Percentiles rank a stretch among this genome's conserved stretches.
phyloP scores from a whole-genome alignment of 92 coral and sea anemone species.

The Epizoanthus fatuus region DNA sequence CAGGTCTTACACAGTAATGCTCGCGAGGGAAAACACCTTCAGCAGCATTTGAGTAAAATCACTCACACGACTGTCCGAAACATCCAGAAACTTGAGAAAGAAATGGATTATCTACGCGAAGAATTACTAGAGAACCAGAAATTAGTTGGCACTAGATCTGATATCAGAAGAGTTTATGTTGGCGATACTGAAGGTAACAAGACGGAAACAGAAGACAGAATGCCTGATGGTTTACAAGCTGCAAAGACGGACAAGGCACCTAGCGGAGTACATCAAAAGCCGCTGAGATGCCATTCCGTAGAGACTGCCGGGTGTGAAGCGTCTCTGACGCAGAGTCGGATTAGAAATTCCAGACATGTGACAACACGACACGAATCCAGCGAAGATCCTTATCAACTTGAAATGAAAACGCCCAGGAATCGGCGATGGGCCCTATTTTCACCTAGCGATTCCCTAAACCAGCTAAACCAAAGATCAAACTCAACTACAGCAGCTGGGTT shows the following conservation, averaged over 20 bases:
- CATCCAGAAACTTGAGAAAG: neutral
- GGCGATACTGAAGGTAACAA: neutral
- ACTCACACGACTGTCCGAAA: slow-evolving; percentile 2
- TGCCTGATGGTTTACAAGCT: neutral
- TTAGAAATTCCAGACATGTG: neutral
- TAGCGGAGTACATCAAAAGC: neutral
- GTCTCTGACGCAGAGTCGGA: neutral
- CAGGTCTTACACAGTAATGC: neutral
- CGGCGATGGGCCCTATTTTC: slow-evolving; percentile 9
- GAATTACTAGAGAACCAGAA: slow-evolving; percentile 12
- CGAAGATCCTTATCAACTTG: neutral
- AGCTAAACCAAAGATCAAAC: neutral
- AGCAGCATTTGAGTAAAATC: neutral
- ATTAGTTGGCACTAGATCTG: neutral
- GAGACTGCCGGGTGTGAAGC: neutral
- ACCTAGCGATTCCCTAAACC: slow-evolving; percentile 25
- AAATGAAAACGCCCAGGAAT: neutral
- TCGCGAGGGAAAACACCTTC: slow-evolving; percentile 4
- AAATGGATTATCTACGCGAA: slow-evolving; percentile 10
- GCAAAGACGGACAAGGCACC: neutral
- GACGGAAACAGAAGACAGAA: neutral
- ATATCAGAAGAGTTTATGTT: neutral
- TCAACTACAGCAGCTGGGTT: neutral
- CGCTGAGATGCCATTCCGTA: slow-evolving; percentile 4
- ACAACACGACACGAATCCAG: neutral